Evolutionary conservation across 1,140 invertebrate genomes (phyloP).

Genomic region (Drosophila nikananu): DNA sequence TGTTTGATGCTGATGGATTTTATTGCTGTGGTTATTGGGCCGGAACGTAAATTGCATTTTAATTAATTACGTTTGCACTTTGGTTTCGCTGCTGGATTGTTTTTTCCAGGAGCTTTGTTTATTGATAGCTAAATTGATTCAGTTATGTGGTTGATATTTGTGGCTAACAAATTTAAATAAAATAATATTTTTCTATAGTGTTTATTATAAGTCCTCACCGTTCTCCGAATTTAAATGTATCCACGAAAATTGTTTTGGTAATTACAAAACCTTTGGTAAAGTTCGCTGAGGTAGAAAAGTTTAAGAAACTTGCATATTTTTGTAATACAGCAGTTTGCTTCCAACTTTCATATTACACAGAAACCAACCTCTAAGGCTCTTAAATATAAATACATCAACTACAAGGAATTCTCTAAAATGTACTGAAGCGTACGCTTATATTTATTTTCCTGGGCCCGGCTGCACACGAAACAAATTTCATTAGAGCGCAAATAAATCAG

Average conservation of each 20-base stretch:
- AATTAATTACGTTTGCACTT: constrained; percentile 74
- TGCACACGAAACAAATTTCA: constrained; percentile 74
- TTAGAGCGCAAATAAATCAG: constrained; percentile 76
- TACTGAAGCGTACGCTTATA: constrained; percentile 15
- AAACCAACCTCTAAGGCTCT: constrained; percentile 12
- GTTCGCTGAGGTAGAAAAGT: neutral
- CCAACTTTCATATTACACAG: neutral
- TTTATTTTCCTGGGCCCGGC: constrained; percentile 36
- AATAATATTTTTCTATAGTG: neutral
- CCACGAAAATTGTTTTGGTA: constrained; percentile 3
- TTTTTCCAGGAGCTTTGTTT: constrained; percentile 49
- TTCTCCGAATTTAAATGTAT: neutral
- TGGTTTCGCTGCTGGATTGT: constrained; percentile 29
- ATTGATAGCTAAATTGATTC: constrained; percentile 67
- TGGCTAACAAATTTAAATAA: neutral
- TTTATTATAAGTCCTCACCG: neutral
- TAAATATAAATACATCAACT: constrained; percentile 1
- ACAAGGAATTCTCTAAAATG: constrained; percentile 2
- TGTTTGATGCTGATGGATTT: constrained; percentile 22
- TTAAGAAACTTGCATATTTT: neutral
- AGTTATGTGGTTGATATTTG: constrained; percentile 38
- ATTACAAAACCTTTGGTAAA: neutral
- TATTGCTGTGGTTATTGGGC: constrained; percentile 47
- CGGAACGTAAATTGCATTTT: constrained; percentile 60
- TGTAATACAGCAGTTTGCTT: neutral